A percentile compares a stretch with the other conserved stretches of the same genome.
Conservation (phyloP, 2,888 invertebrate species). For the Drosophila pullipes region DNA sequence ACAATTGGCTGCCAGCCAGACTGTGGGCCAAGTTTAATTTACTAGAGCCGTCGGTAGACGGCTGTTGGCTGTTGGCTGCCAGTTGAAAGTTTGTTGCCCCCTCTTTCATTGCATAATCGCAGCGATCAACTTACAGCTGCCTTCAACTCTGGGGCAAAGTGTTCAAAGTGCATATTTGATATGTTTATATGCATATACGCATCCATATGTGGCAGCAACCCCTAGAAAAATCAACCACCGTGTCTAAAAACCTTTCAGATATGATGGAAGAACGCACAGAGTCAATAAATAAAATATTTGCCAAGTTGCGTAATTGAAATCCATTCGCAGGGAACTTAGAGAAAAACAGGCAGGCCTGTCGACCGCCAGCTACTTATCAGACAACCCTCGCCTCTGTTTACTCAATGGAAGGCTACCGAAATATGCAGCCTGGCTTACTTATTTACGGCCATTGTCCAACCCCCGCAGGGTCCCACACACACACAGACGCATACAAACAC, state of each 20-base stretch:
- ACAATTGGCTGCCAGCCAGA: constrained; percentile 64
- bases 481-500: constrained; percentile 20
- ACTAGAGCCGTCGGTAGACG: constrained; percentile 43
- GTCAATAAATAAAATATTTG: constrained; percentile 80
- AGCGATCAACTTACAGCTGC: constrained; percentile 50
- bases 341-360: constrained; percentile 6
- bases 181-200: background rate
- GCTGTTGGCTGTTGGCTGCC: background rate
- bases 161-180: constrained; percentile 36
- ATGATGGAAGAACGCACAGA: constrained; percentile 55
- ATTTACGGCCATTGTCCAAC: constrained; percentile 58
- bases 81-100: constrained; percentile 63
- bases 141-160: constrained; percentile 24
- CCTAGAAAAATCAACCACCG: constrained; percentile 73
- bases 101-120: constrained; percentile 60
- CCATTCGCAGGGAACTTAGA: constrained; percentile 50
- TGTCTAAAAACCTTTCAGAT: constrained; percentile 58
- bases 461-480: constrained; percentile 33
- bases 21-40: constrained; percentile 49
- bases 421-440: constrained; percentile 53
- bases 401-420: constrained; percentile 41
- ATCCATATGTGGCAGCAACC: constrained; percentile 43
- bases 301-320: constrained; percentile 78
- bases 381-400: constrained; percentile 57
- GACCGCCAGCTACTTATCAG: constrained; percentile 54